phyloP scores from a whole-genome alignment of 1,140 invertebrate genomes.

The Drosophila tsacasi region DNA sequence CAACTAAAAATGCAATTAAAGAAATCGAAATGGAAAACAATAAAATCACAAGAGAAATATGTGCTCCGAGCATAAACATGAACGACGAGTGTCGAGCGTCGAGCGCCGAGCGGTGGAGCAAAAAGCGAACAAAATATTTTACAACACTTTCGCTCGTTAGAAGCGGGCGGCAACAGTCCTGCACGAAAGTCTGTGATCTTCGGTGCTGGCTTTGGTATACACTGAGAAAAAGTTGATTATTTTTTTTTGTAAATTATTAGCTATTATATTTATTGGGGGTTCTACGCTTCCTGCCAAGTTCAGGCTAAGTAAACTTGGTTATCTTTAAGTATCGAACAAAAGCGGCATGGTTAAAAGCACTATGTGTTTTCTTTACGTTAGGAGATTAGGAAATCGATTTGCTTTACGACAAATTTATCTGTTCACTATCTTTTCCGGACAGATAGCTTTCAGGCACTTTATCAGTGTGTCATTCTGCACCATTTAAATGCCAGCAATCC shows the following conservation, averaged over 20 bases:
- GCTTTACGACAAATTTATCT: not conserved
- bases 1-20: constrained; percentile 78
- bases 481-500: no score
- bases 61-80: constrained; percentile 45
- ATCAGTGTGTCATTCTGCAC: not conserved
- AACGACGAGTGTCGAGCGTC: constrained; percentile 14
- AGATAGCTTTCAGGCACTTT: not conserved
- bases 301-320: not conserved
- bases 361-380: not conserved
- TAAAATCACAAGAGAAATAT: constrained; percentile 65
- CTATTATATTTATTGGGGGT: not conserved
- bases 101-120: constrained; percentile 16
- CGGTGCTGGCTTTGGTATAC: constrained; percentile 10
- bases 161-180: constrained; percentile 68
- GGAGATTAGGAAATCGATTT: not conserved
- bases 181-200: constrained; percentile 60
- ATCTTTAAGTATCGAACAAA: not conserved
- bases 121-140: constrained; percentile 76
- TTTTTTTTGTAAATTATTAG: not conserved
- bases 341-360: not conserved
- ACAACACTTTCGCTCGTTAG: constrained; percentile 81
- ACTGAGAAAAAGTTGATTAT: not conserved
- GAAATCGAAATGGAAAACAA: constrained; percentile 74
- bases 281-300: not conserved
- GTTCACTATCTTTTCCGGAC: not conserved